A percentile compares a stretch with the other conserved stretches of the same genome.
These are phyloP conservation scores for Perdita meconis DNA, from an alignment of 2,888 invertebrate genomes.

Conservation along the genomic window DNA sequence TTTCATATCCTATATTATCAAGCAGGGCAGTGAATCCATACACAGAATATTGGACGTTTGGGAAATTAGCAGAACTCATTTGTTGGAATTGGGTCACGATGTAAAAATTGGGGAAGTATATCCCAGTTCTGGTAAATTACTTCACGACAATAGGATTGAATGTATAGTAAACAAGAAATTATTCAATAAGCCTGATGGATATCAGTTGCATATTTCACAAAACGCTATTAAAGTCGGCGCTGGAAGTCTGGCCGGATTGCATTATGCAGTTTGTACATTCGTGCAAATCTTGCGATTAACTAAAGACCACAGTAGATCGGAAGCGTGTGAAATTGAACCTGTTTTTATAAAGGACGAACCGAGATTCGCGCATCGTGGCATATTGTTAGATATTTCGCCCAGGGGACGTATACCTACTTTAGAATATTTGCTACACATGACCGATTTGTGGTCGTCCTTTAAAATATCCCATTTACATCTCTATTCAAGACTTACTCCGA, in stretches of 20 bases:
- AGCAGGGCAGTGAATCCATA: constrained; percentile 80
- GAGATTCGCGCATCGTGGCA: constrained; percentile 85
- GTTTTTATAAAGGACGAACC: constrained; percentile 87
- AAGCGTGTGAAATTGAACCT: constrained; percentile 81
- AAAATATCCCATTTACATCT: constrained; percentile 86
- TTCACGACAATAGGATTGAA: constrained; percentile 84
- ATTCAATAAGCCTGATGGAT: constrained; percentile 84
- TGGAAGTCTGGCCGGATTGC: constrained; percentile 85
- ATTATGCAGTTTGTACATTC: constrained; percentile 86
- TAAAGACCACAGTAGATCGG: constrained; percentile 76
- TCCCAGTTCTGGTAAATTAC: constrained; percentile 81
- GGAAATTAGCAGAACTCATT: constrained; percentile 84
- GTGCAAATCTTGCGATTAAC: constrained; percentile 86
- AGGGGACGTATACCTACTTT: constrained; percentile 86
- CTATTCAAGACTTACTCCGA: constrained; percentile 83
- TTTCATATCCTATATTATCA: constrained; percentile 29
- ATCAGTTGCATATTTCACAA: constrained; percentile 85
- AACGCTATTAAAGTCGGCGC: constrained; percentile 85
- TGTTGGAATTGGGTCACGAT: constrained; percentile 84
- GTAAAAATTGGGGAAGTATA: constrained; percentile 84
- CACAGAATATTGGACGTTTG: constrained; percentile 85
- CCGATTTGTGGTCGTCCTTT: constrained; percentile 85
- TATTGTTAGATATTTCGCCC: constrained; percentile 86
- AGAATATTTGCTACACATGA: constrained; percentile 85
- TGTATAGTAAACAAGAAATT: constrained; percentile 85